These are phyloP conservation scores for Limnephilus lunatus DNA, from an alignment of 2,888 invertebrate species.

Conservation along the genomic window DNA sequence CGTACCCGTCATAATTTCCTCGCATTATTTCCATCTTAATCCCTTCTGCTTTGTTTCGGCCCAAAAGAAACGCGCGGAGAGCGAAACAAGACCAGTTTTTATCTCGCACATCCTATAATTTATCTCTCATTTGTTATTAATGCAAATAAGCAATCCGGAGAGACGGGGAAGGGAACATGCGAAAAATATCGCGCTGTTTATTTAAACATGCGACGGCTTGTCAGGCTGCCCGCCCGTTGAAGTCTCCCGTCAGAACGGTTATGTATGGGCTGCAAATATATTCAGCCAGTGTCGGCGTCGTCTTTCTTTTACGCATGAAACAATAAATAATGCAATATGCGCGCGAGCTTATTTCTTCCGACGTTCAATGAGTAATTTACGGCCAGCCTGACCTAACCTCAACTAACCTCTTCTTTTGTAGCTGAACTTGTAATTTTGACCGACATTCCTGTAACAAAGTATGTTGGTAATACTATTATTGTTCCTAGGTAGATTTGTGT, in stretches of 20 bases:
- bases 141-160: constrained; percentile 56
- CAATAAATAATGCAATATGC: neutral
- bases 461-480: neutral
- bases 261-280: constrained; percentile 55
- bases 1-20: constrained; percentile 11
- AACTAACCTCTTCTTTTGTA: neutral
- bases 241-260: constrained; percentile 58
- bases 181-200: constrained; percentile 62
- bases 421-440: neutral
- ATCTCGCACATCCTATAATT: constrained; percentile 56
- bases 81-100: constrained; percentile 33
- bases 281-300: constrained; percentile 38
- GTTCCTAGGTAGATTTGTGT: neutral
- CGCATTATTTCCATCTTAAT: neutral
- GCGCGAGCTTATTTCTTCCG: neutral
- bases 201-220: constrained; percentile 58
- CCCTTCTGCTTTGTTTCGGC: neutral
- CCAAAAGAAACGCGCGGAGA: constrained; percentile 5
- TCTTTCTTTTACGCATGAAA: neutral
- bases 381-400: neutral
- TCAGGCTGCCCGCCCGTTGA: constrained; percentile 57
- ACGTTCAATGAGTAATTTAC: neutral
- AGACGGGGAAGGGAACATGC: constrained; percentile 57
- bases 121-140: constrained; percentile 57
- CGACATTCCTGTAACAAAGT: neutral